Conservation (phyloP, 2,888 invertebrate species). For the Rotaria sp. region DNA sequence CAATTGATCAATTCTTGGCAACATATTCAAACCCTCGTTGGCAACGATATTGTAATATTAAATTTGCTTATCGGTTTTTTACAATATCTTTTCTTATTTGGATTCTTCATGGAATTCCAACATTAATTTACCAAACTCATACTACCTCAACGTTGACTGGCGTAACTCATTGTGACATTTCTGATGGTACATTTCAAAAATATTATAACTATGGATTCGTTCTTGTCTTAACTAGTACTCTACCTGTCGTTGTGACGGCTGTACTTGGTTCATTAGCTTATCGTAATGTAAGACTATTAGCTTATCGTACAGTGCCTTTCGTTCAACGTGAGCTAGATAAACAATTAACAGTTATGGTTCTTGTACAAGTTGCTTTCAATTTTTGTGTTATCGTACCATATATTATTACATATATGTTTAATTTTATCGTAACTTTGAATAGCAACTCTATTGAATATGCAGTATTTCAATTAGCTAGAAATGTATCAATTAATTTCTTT, state of each 20-base stretch:
- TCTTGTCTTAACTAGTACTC: neutral
- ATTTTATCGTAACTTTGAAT: neutral
- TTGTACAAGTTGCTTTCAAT: neutral
- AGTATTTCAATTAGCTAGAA: neutral
- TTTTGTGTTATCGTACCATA: neutral
- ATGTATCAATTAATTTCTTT: neutral
- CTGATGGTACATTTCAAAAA: neutral
- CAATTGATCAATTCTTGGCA: neutral
- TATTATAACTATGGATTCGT: neutral
- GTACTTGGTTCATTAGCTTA: neutral
- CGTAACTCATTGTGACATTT: neutral
- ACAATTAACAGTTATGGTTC: neutral
- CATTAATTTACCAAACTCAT: neutral
- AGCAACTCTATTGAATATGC: neutral
- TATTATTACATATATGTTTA: neutral
- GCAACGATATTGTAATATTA: neutral
- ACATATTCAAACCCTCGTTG: neutral
- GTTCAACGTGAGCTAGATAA: neutral
- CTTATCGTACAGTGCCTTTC: neutral
- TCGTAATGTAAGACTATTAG: neutral
- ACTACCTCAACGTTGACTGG: neutral
- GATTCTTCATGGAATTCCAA: neutral
- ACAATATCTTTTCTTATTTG: neutral
- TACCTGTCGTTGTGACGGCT: neutral
- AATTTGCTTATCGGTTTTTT: neutral